These are phyloP conservation scores for Temnothorax ravouxi DNA, from an alignment of 2,888 invertebrate species.

Conservation along the genomic window DNA sequence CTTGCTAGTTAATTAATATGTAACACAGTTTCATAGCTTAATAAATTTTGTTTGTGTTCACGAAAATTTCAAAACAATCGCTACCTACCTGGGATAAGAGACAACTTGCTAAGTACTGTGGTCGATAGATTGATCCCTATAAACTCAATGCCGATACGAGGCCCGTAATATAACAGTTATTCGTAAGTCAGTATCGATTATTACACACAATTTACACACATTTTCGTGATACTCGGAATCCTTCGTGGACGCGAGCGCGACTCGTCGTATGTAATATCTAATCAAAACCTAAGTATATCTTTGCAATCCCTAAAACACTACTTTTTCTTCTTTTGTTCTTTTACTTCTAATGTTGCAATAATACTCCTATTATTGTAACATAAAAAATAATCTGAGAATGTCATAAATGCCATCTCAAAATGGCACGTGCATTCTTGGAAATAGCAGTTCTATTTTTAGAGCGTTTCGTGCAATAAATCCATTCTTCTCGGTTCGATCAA, in stretches of 20 bases:
- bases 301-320: not conserved
- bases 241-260: too few species aligned
- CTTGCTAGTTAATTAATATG: not conserved
- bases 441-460: constrained; percentile 13
- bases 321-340: too few species aligned
- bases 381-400: constrained; percentile 64
- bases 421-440: constrained; percentile 70
- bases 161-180: not conserved
- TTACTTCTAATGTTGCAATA: too few species aligned
- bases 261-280: not conserved
- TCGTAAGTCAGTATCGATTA: not conserved
- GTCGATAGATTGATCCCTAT: constrained; percentile 1
- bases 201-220: not conserved
- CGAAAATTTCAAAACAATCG: constrained; percentile 12
- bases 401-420: constrained; percentile 70
- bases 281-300: not conserved
- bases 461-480: constrained; percentile 52
- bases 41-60: not conserved
- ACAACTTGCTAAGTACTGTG: not conserved
- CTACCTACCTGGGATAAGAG: not conserved
- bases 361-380: not conserved
- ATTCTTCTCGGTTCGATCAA: constrained; percentile 32
- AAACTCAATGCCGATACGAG: not conserved
- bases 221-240: too few species aligned
- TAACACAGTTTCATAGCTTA: not conserved